A percentile compares a stretch with the other conserved stretches of the same genome.
Evolutionary conservation across 2,113 vertebrate species (phyloP).

Genomic region (Tragelaphus buxtoni): DNA sequence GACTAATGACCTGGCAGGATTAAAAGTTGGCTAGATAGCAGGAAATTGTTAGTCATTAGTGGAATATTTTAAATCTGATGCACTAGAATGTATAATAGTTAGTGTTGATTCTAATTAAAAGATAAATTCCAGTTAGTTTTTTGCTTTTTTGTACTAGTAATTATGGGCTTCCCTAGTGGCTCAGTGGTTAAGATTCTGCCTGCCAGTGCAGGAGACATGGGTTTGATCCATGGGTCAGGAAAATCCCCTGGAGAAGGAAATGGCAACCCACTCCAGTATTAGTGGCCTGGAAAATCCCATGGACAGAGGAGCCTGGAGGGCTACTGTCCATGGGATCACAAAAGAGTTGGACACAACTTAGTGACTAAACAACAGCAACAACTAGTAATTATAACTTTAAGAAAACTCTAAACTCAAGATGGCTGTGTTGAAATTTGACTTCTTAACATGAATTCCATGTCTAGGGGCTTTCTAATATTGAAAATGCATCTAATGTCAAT

Average conservation of each 20-base stretch:
- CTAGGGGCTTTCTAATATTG: neutral
- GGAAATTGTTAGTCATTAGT: constrained; percentile 62
- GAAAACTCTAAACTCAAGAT: constrained; percentile 2
- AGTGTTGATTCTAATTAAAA: constrained; percentile 39
- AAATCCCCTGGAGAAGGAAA: neutral
- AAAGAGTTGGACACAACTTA: neutral
- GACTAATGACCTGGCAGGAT: constrained; percentile 59
- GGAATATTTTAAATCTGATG: constrained; percentile 70
- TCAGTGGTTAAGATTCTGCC: neutral
- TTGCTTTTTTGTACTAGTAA: constrained; percentile 12
- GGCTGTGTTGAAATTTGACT: neutral
- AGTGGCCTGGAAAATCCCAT: neutral
- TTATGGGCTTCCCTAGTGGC: neutral
- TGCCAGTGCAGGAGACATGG: neutral
- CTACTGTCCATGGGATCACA: neutral
- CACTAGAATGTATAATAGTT: neutral
- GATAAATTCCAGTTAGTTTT: constrained; percentile 38
- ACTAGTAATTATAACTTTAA: constrained; percentile 29
- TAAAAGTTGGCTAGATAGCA: constrained; percentile 45
- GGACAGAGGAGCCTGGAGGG: neutral
- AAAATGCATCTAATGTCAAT: neutral
- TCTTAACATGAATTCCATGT: neutral
- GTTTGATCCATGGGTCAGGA: neutral
- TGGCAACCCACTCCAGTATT: neutral
- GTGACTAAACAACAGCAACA: neutral